These are phyloP conservation scores for Enteromius mattozi DNA, from an alignment of 2,797 vertebrate genomes.

Conservation along the genomic window DNA sequence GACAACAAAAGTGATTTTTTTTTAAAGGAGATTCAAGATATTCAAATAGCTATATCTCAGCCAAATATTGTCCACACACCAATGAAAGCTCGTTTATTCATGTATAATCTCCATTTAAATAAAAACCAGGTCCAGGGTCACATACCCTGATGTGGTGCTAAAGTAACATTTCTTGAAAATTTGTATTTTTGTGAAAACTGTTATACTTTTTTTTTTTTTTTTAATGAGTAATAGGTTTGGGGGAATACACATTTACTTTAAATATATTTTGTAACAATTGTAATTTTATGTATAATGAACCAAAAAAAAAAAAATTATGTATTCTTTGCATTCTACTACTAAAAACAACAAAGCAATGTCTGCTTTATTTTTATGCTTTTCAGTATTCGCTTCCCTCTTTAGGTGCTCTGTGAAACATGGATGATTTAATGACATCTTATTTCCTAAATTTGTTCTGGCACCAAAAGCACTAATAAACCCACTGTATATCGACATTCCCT, in stretches of 20 bases:
- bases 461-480: conserved; percentile 77
- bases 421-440: conserved; percentile 83
- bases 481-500: conserved; percentile 67
- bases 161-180: background rate
- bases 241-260: background rate
- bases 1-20: no score
- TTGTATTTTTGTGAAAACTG: background rate
- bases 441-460: conserved; percentile 81
- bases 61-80: no score
- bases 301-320: background rate
- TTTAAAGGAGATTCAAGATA: no score
- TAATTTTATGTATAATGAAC: background rate
- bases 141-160: background rate
- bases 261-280: background rate
- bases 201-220: no score
- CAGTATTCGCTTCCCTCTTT: conserved; percentile 67
- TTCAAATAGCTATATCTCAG: no score
- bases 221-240: background rate
- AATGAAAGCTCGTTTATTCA: no score
- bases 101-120: no score
- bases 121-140: no score
- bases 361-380: background rate
- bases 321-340: background rate
- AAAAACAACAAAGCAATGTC: background rate
- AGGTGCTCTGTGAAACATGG: conserved; percentile 78